Evolutionary conservation across 2,113 vertebrate genomes (phyloP), one percentile per base, ranked within the genome.

Genomic region (Zosterops borbonicus): DNA sequence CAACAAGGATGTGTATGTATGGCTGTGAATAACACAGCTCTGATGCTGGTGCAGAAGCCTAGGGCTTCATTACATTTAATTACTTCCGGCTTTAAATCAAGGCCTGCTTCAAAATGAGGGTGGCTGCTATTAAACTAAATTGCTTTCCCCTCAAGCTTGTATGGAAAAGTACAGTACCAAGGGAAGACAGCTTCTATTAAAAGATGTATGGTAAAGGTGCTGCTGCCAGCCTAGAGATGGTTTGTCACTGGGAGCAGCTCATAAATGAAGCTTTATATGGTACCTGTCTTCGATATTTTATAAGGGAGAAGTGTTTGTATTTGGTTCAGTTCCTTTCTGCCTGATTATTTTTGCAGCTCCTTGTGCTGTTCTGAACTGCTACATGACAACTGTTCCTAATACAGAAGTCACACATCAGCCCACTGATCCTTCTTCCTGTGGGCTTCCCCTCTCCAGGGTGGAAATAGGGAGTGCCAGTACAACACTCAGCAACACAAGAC

Each of bases 41-140:
- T 96, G 93, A 96, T 94, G 69, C 85, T 64, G 55, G 41, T 33
- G 93, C 94, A 94, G 95, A 93, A 94, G 92, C 83, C 93, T 41
- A 81, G 80, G 62, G 88, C 88, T 93, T 96, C 95, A 95, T 96
- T 97, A 96, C 90, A 58, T 84, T 93, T 96, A 96, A 96, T 95
- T 95, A 81, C 79, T 94, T 96, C 93, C 86, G 85, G 85, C 90
- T 90, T 94, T 96, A 96, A 95, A 90, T 95, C 90, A 93, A 97
- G 92, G 90, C 44, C 76, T 94, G 79, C 83, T 96, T 94, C 93
- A 90, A 95, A 96, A 94, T 71, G 85, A 96, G 93, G 92, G 95
- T 96, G 93, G 94, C 68, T 92, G 78, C 88, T 93, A 81, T 93
- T 97, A 95, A 95, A 95, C 60, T 75, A 94, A 94, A 96, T 96